Conservation (phyloP, 1,140 invertebrate species). For the Drosophila murphyi region DNA sequence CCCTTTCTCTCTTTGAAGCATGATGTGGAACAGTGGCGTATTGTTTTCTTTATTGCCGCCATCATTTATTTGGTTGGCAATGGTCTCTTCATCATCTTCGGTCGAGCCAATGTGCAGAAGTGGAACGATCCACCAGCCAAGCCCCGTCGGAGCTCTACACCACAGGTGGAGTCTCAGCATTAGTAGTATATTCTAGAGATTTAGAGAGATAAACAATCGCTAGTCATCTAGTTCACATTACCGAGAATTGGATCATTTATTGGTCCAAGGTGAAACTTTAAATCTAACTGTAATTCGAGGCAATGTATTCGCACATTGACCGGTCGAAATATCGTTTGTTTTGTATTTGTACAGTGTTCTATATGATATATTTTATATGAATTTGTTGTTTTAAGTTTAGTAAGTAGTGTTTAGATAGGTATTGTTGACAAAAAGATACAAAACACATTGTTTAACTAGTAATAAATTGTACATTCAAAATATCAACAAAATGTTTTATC, state of each 20-base stretch:
- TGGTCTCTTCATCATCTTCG: constrained; percentile 89
- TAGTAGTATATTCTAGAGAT: constrained; percentile 25
- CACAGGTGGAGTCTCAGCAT: constrained; percentile 71
- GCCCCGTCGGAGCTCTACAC: constrained; percentile 58
- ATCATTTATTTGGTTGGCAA: constrained; percentile 89
- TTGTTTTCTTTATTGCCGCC: constrained; percentile 90
- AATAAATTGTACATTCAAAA: too few species aligned
- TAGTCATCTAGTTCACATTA: constrained; percentile 67
- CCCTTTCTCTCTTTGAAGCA: constrained; percentile 75
- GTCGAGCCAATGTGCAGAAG: constrained; percentile 87
- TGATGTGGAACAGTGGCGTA: constrained; percentile 88
- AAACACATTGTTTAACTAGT: neutral
- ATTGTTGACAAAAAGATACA: constrained; percentile 40
- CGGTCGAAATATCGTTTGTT: constrained; percentile 7
- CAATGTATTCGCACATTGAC: constrained; percentile 33
- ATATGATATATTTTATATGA: constrained; percentile 48
- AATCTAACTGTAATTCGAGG: constrained; percentile 25
- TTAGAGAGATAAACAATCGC: constrained; percentile 29
- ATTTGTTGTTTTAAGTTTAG: constrained; percentile 41
- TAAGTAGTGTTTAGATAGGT: constrained; percentile 46
- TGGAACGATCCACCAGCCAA: constrained; percentile 87
- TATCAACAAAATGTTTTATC: too few species aligned
- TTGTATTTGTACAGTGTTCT: constrained; percentile 26
- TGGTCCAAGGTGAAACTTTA: constrained; percentile 21
- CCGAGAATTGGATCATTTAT: constrained; percentile 15